phyloP scores from a whole-genome alignment of 2,888 invertebrate genomes.

The Orgyia antiqua region DNA sequence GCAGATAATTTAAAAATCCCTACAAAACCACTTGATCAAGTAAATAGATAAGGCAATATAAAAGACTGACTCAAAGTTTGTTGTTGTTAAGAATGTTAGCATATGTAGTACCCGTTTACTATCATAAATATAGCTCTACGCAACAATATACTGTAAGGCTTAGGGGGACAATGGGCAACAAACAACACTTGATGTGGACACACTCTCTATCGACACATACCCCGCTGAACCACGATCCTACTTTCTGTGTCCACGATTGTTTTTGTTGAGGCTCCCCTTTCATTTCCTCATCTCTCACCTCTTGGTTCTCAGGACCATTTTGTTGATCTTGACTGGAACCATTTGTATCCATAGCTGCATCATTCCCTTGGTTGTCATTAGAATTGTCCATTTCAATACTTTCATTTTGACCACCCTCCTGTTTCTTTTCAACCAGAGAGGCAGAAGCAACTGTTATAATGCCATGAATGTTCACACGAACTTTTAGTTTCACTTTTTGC shows the following conservation, averaged over 20 bases:
- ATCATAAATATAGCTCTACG: background rate
- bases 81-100: no score
- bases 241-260: conserved; percentile 84
- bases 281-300: conserved; percentile 71
- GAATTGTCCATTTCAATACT: conserved; percentile 66
- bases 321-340: conserved; percentile 63
- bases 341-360: conserved; percentile 72
- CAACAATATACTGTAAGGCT: background rate
- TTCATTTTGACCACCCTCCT: conserved; percentile 61
- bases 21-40: no score
- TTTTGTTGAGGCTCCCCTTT: conserved; percentile 65
- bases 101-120: no score
- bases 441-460: conserved; percentile 93
- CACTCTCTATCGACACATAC: conserved; percentile 79
- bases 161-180: conserved; percentile 45
- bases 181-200: conserved; percentile 53
- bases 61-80: no score
- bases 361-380: conserved; percentile 63
- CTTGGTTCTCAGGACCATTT: conserved; percentile 67
- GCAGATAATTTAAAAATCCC: no score
- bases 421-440: conserved; percentile 87
- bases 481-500: conserved; percentile 98
- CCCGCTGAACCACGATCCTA: conserved; percentile 84
- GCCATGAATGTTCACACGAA: conserved; percentile 95
- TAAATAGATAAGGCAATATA: no score